phyloP scores from a whole-genome alignment of 1,140 invertebrate species.

The Papilio xuthus region DNA sequence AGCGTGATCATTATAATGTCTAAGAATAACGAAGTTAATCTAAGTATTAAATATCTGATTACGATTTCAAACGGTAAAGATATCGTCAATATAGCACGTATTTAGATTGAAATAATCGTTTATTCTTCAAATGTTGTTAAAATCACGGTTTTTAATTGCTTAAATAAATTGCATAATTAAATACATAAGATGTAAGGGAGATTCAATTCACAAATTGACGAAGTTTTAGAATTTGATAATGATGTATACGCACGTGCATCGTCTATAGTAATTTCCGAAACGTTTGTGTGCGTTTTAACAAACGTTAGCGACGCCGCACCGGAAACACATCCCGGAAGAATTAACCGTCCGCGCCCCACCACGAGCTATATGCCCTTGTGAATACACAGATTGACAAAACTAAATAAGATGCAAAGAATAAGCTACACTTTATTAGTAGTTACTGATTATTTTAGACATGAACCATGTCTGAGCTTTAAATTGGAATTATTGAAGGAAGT shows the following conservation, averaged over 20 bases:
- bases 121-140: background rate
- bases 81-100: background rate
- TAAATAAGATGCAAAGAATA: background rate
- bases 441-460: background rate
- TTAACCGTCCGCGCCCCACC: constrained; percentile 54
- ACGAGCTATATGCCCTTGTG: constrained; percentile 48
- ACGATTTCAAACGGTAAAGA: background rate
- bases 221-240: background rate
- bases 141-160: background rate
- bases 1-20: background rate
- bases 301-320: constrained; percentile 59
- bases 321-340: constrained; percentile 78
- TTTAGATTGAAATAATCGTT: background rate
- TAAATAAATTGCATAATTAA: background rate
- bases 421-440: background rate
- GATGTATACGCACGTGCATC: background rate
- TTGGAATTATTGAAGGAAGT: too few species aligned
- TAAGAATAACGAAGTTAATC: background rate
- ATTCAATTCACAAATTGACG: background rate
- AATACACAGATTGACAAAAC: constrained; percentile 10
- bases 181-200: background rate
- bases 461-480: too few species aligned
- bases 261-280: background rate
- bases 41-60: background rate
- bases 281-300: constrained; percentile 53